Evolutionary conservation across 2,888 invertebrate genomes (phyloP).

Genomic region (Unio delphinus): DNA sequence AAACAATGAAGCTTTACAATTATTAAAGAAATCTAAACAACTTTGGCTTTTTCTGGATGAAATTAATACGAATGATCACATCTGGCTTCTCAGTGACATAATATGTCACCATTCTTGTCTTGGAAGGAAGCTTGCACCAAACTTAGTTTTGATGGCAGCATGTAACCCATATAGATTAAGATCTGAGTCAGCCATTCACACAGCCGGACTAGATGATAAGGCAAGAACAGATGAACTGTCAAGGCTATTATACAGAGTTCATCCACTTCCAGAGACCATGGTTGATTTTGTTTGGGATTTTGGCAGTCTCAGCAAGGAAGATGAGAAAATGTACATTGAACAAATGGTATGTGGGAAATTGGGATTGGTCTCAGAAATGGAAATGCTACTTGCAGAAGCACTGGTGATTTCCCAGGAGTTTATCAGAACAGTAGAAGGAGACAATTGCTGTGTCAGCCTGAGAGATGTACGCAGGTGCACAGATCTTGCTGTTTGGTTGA

Average conservation of each 20-base stretch:
- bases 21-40: constrained; percentile 4
- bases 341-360: constrained; percentile 19
- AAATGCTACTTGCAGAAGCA: constrained; percentile 13
- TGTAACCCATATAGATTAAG: constrained; percentile 53
- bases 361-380: background rate
- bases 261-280: constrained; percentile 49
- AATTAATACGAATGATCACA: constrained; percentile 49
- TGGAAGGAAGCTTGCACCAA: constrained; percentile 36
- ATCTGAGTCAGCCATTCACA: constrained; percentile 25
- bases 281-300: constrained; percentile 56
- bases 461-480: constrained; percentile 30
- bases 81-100: constrained; percentile 41
- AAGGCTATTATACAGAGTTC: constrained; percentile 46
- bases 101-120: constrained; percentile 41
- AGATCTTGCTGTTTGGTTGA: constrained; percentile 20
- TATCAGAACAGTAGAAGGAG: constrained; percentile 13
- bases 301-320: constrained; percentile 39
- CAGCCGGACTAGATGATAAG: constrained; percentile 45
- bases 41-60: constrained; percentile 55
- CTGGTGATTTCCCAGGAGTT: constrained; percentile 25
- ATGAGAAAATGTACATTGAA: constrained; percentile 42
- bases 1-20: constrained; percentile 18
- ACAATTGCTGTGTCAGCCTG: constrained; percentile 23
- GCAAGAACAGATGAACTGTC: constrained; percentile 44
- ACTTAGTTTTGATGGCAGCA: constrained; percentile 43